Percentiles rank a stretch among this genome's conserved stretches.
These are phyloP conservation scores for Osmerus mordax DNA, from an alignment of 2,113 vertebrate species.

Conservation along the genomic window DNA sequence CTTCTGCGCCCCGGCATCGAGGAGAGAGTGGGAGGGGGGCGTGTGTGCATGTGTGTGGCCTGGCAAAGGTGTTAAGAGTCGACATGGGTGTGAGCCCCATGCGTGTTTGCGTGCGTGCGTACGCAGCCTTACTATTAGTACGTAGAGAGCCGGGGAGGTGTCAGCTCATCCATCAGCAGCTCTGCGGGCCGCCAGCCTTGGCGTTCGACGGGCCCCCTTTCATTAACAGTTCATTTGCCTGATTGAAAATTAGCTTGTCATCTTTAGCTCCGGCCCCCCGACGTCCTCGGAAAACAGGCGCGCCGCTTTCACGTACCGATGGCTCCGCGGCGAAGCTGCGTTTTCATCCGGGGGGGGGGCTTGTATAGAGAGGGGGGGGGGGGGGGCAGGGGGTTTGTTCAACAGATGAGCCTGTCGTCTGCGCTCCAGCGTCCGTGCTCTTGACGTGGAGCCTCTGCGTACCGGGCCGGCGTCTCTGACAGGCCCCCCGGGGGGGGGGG, in stretches of 20 bases:
- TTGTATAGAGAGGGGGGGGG: too few relatives aligned
- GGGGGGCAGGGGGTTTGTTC: too few relatives aligned
- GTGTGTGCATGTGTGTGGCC: neutral
- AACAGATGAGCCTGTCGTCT: too few relatives aligned
- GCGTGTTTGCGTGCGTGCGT: neutral
- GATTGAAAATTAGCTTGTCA: constrained; percentile 42
- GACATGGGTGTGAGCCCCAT: neutral
- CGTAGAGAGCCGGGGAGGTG: too few relatives aligned
- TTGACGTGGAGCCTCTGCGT: too few relatives aligned
- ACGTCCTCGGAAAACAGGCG: constrained; percentile 9
- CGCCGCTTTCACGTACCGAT: neutral
- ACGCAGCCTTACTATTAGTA: too few relatives aligned
- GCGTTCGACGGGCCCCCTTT: constrained; percentile 25
- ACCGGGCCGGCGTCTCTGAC: too few relatives aligned
- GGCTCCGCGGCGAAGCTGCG: too few relatives aligned
- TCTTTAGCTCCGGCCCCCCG: constrained; percentile 18
- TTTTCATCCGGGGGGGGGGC: too few relatives aligned
- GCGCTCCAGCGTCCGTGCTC: too few relatives aligned
- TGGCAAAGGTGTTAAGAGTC: neutral
- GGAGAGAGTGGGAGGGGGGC: constrained; percentile 8
- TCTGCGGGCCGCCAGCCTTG: constrained; percentile 12
- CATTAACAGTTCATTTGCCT: constrained; percentile 38
- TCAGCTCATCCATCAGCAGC: constrained; percentile 35
- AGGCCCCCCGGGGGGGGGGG: too few relatives aligned
- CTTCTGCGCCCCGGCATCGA: constrained; percentile 31